Conservation (phyloP, 2,113 vertebrate genomes). For the Poeciliopsis prolifica region DNA sequence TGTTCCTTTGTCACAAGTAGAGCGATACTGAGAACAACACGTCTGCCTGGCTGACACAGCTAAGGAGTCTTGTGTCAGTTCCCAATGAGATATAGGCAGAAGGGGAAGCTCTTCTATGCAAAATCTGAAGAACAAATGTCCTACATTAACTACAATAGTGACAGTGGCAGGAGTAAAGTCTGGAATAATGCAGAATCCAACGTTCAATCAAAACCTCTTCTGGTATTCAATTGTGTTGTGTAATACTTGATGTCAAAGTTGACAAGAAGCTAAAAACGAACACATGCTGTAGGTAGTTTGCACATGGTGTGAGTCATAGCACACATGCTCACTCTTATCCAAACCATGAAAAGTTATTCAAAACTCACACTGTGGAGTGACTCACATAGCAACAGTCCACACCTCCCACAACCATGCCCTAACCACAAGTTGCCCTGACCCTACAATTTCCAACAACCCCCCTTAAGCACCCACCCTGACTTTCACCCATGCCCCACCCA, state of each 20-base stretch:
- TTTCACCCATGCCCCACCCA: conserved; percentile 27
- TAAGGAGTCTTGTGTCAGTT: conserved; percentile 29
- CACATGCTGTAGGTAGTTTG: conserved; percentile 14
- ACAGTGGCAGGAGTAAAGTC: background rate
- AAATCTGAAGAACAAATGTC: background rate
- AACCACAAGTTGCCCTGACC: conserved; percentile 18
- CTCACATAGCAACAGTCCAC: conserved; percentile 14
- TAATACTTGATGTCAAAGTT: conserved; percentile 8
- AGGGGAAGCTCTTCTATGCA: conserved; percentile 15
- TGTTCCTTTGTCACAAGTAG: conserved; percentile 59
- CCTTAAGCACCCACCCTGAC: conserved; percentile 15
- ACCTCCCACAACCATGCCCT: conserved; percentile 12
- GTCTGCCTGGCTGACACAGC: conserved; percentile 45
- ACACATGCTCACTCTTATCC: conserved; percentile 7
- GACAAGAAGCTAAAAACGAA: conserved; percentile 26
- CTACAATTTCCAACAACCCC: background rate
- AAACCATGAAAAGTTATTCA: conserved; percentile 14
- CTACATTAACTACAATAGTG: background rate
- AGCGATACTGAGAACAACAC: conserved; percentile 58
- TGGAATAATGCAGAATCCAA: background rate
- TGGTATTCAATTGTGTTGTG: background rate
- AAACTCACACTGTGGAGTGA: background rate
- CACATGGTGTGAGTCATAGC: background rate
- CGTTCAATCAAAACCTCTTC: background rate
- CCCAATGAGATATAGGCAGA: conserved; percentile 20